phyloP scores from a whole-genome alignment of 2,113 vertebrate species.

The Dryoscopus gambensis region DNA sequence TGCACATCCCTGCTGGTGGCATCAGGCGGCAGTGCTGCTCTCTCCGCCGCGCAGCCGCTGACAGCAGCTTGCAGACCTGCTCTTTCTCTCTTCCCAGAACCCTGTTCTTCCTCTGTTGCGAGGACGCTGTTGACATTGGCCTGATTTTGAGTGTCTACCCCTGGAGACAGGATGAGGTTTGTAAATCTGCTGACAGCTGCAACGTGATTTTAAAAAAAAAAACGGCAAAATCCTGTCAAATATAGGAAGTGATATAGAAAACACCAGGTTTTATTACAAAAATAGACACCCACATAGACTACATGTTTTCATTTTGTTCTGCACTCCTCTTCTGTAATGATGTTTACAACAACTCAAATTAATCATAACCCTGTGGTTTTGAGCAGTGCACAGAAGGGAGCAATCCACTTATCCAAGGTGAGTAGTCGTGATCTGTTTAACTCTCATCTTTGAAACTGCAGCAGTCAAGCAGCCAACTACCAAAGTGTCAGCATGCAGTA shows the following conservation, averaged over 20 bases:
- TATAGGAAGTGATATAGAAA: neutral
- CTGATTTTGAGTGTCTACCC: slow-evolving; percentile 38
- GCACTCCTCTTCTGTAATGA: neutral
- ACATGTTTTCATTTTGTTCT: neutral
- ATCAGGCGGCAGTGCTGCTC: neutral
- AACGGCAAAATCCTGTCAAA: neutral
- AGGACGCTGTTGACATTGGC: slow-evolving; percentile 20
- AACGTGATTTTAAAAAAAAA: neutral
- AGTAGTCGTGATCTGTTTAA: neutral
- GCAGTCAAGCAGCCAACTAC: neutral
- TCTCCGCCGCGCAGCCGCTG: neutral
- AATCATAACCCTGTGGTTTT: neutral
- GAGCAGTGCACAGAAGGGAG: neutral
- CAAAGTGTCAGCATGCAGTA: neutral
- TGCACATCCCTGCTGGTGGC: neutral
- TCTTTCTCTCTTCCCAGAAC: slow-evolving; percentile 16
- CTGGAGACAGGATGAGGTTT: slow-evolving; percentile 67
- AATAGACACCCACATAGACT: neutral
- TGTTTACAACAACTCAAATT: slow-evolving; percentile 18
- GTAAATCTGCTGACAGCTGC: slow-evolving; percentile 79
- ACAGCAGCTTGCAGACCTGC: neutral
- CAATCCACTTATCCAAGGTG: neutral
- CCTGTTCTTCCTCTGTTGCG: neutral
- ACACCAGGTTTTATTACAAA: neutral
- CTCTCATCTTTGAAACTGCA: neutral